Base-by-base conservation (phyloP, 30 jellyfish, hydroid and myxozoan species). In the Clytia hemisphaerica region DNA sequence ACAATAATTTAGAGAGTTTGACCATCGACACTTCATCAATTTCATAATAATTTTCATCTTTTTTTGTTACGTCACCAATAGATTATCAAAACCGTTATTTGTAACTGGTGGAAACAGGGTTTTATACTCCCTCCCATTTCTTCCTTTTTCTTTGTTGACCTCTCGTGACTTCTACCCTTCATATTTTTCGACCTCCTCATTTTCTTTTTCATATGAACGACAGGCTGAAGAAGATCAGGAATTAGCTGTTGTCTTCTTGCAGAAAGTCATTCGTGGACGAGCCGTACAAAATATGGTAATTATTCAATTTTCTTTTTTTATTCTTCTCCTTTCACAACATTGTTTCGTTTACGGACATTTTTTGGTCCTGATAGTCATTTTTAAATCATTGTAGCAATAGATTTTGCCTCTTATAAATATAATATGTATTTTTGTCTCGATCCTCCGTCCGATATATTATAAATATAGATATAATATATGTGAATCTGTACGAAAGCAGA, bases 211-310 rank as follows among this genome's bases (percentile, higher is more conserved):
- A 10, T 42, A 10, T 42, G 15, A 42, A 10, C 18, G n/a, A n/a
- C 44, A 89, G 98, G 75, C 30, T 7, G 95, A 74, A 4, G 98
- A 89, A 65, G 95, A 89, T 34, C 80, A 49, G 53, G 95, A 89
- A 61, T 85, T 89, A 26, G 98, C 98, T 4, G 81, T 68, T 10
- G 76, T 76, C 2, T 76, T 54, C 47, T 75, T 89, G 18, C 98
- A 89, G 83, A 89, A 89, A 48, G 67, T 89, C 29, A 89, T 89
- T 55, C 80, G 98, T 14, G 98, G 98, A 4, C 84, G 95, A 4
- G 98, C 98, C 2, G 65, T 89, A 33, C 95, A 89, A 72, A 89
- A 80, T 47, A 79, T 79, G 98, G 98, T 81, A 27, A 24, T 86
- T 57, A 31, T 0, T 1, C 67, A 14, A 6, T n/a, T 42, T n/a